Conservation (phyloP, 2,113 vertebrate species). For the Podiceps cristatus region DNA sequence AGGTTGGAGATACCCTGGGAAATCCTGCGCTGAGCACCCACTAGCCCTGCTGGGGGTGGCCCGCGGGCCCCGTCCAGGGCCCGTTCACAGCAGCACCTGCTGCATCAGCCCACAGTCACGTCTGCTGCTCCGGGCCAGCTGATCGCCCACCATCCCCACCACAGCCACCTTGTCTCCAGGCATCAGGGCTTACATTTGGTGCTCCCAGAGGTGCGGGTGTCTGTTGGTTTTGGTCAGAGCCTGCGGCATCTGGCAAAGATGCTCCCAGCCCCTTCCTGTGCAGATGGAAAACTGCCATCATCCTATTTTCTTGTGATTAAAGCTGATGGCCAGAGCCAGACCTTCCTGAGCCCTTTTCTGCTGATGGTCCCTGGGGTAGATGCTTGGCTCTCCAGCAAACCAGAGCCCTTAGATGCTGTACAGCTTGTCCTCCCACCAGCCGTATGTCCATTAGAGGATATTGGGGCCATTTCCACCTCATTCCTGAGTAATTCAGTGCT, state of each 20-base stretch:
- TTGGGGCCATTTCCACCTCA: neutral
- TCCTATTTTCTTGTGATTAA: neutral
- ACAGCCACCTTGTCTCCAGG: neutral
- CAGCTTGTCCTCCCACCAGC: neutral
- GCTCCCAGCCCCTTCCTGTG: neutral
- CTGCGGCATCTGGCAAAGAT: neutral
- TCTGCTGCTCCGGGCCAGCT: neutral
- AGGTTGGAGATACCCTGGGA: accelerated
- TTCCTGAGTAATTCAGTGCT: neutral
- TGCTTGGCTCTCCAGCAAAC: neutral
- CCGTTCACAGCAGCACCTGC: too few species aligned
- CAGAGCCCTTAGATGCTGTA: neutral
- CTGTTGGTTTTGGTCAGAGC: neutral
- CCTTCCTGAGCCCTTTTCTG: neutral
- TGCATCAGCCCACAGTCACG: neutral
- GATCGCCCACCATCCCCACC: neutral
- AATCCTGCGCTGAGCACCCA: too few species aligned
- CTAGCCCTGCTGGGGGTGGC: neutral
- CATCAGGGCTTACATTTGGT: accelerated
- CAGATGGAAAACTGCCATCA: neutral
- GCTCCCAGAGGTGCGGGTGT: neutral
- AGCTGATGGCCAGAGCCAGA: neutral
- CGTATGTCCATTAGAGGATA: neutral
- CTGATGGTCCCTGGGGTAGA: neutral
- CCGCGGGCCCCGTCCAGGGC: accelerated